Percentiles rank a stretch among this genome's conserved stretches.
Evolutionary conservation across 2,113 vertebrate genomes (phyloP).

Genomic region (Ptychochromis oligacanthus): DNA sequence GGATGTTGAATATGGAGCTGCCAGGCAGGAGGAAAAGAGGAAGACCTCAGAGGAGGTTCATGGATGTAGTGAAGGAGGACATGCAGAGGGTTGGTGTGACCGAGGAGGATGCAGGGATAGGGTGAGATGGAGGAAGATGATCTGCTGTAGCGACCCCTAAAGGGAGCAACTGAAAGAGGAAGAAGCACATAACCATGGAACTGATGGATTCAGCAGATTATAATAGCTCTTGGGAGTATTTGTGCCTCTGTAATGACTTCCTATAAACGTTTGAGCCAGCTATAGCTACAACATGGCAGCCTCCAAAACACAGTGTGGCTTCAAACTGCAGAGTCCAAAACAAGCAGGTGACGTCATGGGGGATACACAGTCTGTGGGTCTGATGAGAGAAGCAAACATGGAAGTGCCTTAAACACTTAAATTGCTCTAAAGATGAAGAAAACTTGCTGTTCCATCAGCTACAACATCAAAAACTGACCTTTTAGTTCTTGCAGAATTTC

Average conservation of each 20-base stretch:
- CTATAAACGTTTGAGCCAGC: neutral
- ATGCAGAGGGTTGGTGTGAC: neutral
- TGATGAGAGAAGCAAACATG: neutral
- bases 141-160: accelerated
- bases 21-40: neutral
- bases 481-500: neutral
- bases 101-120: neutral
- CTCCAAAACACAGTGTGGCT: neutral
- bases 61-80: neutral
- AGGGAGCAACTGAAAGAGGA: neutral
- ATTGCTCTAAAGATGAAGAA: neutral
- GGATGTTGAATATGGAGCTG: neutral
- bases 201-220: neutral
- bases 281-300: neutral
- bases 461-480: neutral
- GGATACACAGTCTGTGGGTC: neutral
- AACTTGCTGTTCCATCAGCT: neutral
- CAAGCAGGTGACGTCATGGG: neutral
- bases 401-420: neutral
- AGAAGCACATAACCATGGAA: neutral
- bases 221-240: neutral
- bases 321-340: neutral
- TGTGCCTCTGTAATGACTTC: neutral
- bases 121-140: neutral
- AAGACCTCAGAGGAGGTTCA: neutral